Evolutionary conservation across 2,888 invertebrate genomes (phyloP).

Genomic region (Myopa tessellatipennis): DNA sequence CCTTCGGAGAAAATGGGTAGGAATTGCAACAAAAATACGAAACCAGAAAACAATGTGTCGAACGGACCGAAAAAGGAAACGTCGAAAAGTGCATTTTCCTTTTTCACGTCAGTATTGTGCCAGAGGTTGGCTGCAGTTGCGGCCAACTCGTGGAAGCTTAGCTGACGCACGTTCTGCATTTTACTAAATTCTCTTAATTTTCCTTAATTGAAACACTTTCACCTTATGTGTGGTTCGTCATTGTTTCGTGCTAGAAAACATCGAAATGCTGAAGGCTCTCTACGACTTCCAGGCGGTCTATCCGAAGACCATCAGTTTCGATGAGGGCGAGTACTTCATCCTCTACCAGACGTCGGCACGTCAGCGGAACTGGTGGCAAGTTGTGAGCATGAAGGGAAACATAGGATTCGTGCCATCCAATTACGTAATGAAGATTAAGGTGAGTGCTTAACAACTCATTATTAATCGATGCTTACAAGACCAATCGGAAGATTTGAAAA

Average conservation of each 20-base stretch:
- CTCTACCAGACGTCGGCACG: conserved; percentile 83
- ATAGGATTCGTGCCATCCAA: conserved; percentile 89
- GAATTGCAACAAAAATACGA: conserved; percentile 20
- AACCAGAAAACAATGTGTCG: conserved; percentile 13
- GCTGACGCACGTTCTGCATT: neutral
- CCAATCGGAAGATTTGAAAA: no score
- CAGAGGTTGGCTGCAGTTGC: conserved; percentile 21
- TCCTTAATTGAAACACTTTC: conserved; percentile 1
- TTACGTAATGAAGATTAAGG: conserved; percentile 84
- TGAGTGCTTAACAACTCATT: conserved; percentile 60
- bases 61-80: conserved; percentile 27
- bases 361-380: conserved; percentile 88
- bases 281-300: conserved; percentile 88
- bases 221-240: conserved; percentile 32
- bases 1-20: conserved; percentile 39
- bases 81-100: conserved; percentile 28
- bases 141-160: neutral
- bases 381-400: conserved; percentile 83
- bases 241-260: conserved; percentile 71
- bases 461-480: no score
- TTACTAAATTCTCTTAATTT: conserved; percentile 24
- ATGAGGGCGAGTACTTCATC: conserved; percentile 83
- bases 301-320: conserved; percentile 84
- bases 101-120: conserved; percentile 18
- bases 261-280: conserved; percentile 85